phyloP scores from a whole-genome alignment of 1,140 invertebrate species.

The Tetraneura akinire region DNA sequence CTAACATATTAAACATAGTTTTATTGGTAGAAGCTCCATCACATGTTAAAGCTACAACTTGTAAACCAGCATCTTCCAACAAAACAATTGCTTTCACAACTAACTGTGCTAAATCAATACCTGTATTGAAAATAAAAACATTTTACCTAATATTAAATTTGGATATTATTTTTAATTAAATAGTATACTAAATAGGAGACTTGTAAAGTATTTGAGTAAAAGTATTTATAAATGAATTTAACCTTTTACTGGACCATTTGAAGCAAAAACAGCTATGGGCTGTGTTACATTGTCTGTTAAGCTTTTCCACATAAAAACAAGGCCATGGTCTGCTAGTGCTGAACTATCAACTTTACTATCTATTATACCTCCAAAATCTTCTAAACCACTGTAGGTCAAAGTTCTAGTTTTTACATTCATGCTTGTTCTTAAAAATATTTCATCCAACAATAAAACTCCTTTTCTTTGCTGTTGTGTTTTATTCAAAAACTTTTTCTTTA shows the following conservation, averaged over 20 bases:
- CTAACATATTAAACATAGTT: neutral
- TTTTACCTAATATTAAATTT: neutral
- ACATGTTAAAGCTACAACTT: neutral
- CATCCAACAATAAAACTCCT: neutral
- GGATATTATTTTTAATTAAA: neutral
- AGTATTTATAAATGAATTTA: neutral
- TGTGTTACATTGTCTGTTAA: neutral
- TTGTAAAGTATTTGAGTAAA: neutral
- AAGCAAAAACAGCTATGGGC: neutral
- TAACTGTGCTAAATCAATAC: neutral
- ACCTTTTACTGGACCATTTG: neutral
- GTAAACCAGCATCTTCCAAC: neutral
- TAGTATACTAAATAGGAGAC: no score
- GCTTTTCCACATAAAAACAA: slow-evolving; percentile 1
- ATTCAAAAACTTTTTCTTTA: neutral
- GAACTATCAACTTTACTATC: neutral
- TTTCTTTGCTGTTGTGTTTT: slow-evolving; percentile 3
- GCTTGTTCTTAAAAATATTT: neutral
- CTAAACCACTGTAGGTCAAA: neutral
- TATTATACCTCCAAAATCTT: neutral
- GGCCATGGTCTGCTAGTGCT: neutral
- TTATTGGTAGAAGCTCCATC: neutral
- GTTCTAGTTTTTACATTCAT: slow-evolving; percentile 11
- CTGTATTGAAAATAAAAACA: neutral
- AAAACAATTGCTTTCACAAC: neutral